Evolutionary conservation across 2,797 vertebrate genomes (phyloP), one percentile per base, ranked within the genome.

Genomic region (Pangasius sanitwongsei): DNA sequence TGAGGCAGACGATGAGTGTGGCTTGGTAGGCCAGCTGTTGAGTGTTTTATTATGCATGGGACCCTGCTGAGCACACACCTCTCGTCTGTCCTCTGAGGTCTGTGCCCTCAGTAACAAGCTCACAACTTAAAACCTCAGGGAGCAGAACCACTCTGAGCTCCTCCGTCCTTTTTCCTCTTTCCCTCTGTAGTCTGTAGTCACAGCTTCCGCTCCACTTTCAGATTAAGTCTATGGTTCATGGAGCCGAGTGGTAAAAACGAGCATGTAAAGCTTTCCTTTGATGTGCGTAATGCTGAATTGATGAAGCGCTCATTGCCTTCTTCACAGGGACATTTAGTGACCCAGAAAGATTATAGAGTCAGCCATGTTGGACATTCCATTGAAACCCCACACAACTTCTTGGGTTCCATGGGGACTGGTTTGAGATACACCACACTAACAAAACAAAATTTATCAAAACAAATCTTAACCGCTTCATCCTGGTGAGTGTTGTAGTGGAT

Each of bases 31-130:
- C 87, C 92, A 91, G 92, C 89, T 86, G 88, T 28, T 78, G 65
- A 83, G 84, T 87, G 87, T 82, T 91, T 77, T 91, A 89, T 92
- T 89, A 92, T 92, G 88, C 85, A 91, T 92, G 86, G 57, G 78
- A 50, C 70, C 90, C 88, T 86, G 84, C 69, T 80, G 86, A 74
- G 67, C 83, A 16, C 12, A 75, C 63, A 88, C 63, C 85, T 90
- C 84, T 83, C 85, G 83, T 89, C 85, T 86, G 84, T 61, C 83
- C 84, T 70, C 84, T 82, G 84, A 48, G 84, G 84, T 31, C 83
- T 82, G 72, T 78, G 61, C 82, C 82, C 83, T 69, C 34, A 50
- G 61, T 81, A 86, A 86, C 84, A 82, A 72, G 53, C n/a, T 83
- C 57, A 50, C 12, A 57, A 55, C 55, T 74, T 31, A 50, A 34